Percentiles rank a stretch among this genome's conserved stretches.
These are phyloP conservation scores for Pemphredon lugubris DNA, from an alignment of 2,888 invertebrate genomes.

Conservation along the genomic window DNA sequence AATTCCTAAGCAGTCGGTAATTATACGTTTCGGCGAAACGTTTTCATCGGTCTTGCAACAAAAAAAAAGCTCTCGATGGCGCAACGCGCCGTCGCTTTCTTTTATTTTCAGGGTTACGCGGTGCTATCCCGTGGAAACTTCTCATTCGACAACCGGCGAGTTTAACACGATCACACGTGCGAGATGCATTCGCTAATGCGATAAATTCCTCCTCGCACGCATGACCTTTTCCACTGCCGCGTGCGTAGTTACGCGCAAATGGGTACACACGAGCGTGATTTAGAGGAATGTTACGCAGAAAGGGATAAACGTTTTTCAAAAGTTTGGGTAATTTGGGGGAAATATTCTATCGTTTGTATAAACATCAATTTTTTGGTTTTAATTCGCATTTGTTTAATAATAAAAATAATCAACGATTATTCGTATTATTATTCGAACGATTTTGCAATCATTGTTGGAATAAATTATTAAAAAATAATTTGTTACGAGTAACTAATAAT, in stretches of 20 bases:
- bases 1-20: slow-evolving; percentile 26
- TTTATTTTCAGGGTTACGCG: not conserved
- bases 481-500: too few relatives aligned
- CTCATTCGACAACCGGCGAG: not conserved
- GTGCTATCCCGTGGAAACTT: not conserved
- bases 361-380: too few relatives aligned
- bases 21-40: slow-evolving; percentile 22
- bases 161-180: slow-evolving; percentile 22
- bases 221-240: slow-evolving; percentile 19
- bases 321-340: too few relatives aligned
- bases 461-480: too few relatives aligned
- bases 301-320: too few relatives aligned
- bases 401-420: too few relatives aligned
- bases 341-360: too few relatives aligned
- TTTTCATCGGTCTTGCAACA: slow-evolving; percentile 1
- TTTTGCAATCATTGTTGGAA: not conserved
- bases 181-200: slow-evolving; percentile 14
- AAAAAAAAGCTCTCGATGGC: not conserved
- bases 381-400: too few relatives aligned
- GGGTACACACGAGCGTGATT: too few relatives aligned
- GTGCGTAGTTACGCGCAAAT: not conserved
- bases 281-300: too few relatives aligned
- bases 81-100: not conserved
- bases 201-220: slow-evolving; percentile 27
- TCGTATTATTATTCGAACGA: too few relatives aligned